These are phyloP conservation scores for Melanotaenia nigrans DNA, from an alignment of 2,797 vertebrate genomes.

Conservation along the genomic window DNA sequence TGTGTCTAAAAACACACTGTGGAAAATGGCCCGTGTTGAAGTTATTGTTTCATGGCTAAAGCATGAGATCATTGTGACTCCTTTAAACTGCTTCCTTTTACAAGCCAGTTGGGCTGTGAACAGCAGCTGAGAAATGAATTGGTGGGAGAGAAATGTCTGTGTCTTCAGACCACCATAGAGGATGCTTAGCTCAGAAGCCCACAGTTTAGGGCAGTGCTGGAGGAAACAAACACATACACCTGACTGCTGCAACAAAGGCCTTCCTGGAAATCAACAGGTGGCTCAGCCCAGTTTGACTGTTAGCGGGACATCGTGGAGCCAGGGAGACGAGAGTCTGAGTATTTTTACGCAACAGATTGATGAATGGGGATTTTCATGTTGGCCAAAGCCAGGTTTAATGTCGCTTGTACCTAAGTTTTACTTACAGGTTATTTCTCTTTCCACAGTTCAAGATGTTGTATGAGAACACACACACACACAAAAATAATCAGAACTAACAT, in stretches of 20 bases:
- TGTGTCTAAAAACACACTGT: conserved; percentile 1
- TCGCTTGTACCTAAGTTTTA: not conserved
- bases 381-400: not conserved
- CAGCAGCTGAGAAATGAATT: conserved; percentile 61
- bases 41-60: conserved; percentile 70
- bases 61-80: conserved; percentile 68
- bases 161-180: conserved; percentile 63
- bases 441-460: not conserved
- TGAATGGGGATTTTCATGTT: conserved; percentile 7
- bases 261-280: conserved; percentile 56
- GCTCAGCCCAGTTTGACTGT: conserved; percentile 30
- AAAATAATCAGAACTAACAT: too few species aligned
- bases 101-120: conserved; percentile 39
- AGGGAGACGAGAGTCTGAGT: conserved; percentile 12
- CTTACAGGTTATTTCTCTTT: not conserved
- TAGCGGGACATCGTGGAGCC: conserved; percentile 19
- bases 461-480: not conserved
- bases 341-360: conserved; percentile 1
- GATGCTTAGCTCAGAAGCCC: conserved; percentile 26
- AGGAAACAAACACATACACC: conserved; percentile 44
- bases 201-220: conserved; percentile 34
- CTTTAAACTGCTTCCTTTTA: conserved; percentile 59
- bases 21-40: conserved; percentile 21
- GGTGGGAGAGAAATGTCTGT: conserved; percentile 40
- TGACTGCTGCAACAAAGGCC: conserved; percentile 41